These are phyloP conservation scores for Asobara japonica DNA, from an alignment of 1,140 invertebrate genomes.

Conservation along the genomic window DNA sequence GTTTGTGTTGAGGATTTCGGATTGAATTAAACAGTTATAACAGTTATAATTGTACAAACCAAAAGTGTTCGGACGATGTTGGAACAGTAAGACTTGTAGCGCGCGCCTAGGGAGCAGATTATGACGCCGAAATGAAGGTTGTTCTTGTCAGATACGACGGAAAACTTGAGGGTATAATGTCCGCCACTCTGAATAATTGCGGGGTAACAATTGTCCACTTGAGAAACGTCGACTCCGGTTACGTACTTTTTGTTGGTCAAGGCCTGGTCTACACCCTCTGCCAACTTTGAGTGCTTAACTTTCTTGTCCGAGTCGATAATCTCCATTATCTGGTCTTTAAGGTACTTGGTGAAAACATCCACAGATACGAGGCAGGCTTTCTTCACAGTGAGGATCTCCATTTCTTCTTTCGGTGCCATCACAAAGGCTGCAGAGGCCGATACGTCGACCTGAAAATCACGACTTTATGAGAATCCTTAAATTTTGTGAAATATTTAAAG, in stretches of 20 bases:
- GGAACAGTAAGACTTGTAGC: conserved; percentile 98
- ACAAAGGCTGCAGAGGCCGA: conserved; percentile 85
- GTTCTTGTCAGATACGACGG: conserved; percentile 93
- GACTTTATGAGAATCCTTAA: no score
- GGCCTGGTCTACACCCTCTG: conserved; percentile 93
- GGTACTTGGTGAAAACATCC: conserved; percentile 95
- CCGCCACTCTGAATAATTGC: conserved; percentile 99
- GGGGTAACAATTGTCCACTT: conserved; percentile 97
- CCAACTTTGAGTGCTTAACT: conserved; percentile 92
- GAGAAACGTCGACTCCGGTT: conserved; percentile 83
- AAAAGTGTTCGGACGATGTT: conserved; percentile 98
- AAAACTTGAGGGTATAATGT: conserved; percentile 97
- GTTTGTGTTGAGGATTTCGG: no score
- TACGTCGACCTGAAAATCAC: no score
- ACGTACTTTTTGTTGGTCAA: conserved; percentile 95
- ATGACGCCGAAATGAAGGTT: conserved; percentile 96
- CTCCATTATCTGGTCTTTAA: conserved; percentile 98
- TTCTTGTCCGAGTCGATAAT: conserved; percentile 99
- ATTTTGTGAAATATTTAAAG: no score
- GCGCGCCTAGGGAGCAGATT: conserved; percentile 91
- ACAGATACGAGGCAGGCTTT: conserved; percentile 93
- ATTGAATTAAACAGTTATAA: no score
- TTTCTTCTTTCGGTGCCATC: conserved; percentile 95
- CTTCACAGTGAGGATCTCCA: conserved; percentile 91
- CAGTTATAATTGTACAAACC: no score